A percentile compares a stretch with the other conserved stretches of the same genome.
Conservation (phyloP, 1,140 invertebrate genomes). For the Euborellia annulipes region DNA sequence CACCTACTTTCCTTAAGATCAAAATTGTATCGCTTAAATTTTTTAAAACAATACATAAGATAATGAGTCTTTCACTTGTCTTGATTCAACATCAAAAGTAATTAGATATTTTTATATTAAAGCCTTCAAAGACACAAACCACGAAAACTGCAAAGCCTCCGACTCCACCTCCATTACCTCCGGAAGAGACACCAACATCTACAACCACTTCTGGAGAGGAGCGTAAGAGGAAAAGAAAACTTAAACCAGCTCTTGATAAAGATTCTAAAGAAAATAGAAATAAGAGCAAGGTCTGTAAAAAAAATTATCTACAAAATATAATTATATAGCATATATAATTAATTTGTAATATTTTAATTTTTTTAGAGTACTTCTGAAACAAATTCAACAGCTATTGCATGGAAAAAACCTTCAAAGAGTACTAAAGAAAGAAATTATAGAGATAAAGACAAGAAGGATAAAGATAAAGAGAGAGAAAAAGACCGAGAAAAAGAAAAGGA, state of each 20-base stretch:
- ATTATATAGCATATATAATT: conserved; percentile 15
- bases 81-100: no score
- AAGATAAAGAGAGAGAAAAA: conserved; percentile 23
- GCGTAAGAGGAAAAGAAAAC: conserved; percentile 27
- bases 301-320: conserved; percentile 9
- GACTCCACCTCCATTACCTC: background rate
- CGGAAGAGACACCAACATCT: background rate
- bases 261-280: conserved; percentile 26
- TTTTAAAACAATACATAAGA: no score
- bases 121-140: no score
- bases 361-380: conserved; percentile 21
- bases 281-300: conserved; percentile 20
- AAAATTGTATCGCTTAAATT: no score
- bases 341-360: conserved; percentile 2
- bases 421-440: conserved; percentile 70
- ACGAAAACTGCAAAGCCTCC: no score
- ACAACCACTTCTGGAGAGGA: conserved; percentile 14
- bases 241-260: conserved; percentile 24
- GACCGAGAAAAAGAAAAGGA: conserved; percentile 26
- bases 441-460: conserved; percentile 32
- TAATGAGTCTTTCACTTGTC: no score
- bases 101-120: no score
- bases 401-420: conserved; percentile 66
- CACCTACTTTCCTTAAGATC: no score
- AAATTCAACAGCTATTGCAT: conserved; percentile 28